A percentile compares a stretch with the other conserved stretches of the same genome.
phyloP scores from a whole-genome alignment of 2,113 vertebrate genomes.

The Rissa tridactyla region DNA sequence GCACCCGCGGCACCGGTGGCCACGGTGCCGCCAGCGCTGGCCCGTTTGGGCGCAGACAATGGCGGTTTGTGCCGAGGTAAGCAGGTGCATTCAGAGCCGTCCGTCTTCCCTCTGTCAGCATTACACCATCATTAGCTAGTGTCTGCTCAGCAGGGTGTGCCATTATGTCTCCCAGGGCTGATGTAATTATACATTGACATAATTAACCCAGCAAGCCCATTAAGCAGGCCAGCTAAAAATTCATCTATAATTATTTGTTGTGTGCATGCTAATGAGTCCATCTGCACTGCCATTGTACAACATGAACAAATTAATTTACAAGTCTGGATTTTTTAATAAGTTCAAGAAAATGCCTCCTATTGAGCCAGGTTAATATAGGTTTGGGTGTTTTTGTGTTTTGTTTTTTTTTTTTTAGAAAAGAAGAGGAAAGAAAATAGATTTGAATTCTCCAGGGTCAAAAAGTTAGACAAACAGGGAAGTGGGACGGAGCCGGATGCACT shows the following conservation, averaged over 20 bases:
- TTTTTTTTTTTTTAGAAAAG: neutral
- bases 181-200: conserved; percentile 99
- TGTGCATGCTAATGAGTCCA: conserved; percentile 99
- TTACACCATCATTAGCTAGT: conserved; percentile 91
- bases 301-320: conserved; percentile 99
- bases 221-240: conserved; percentile 97
- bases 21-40: neutral
- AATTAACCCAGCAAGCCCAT: conserved; percentile 99
- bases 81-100: conserved; percentile 86
- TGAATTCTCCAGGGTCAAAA: conserved; percentile 39
- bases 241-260: conserved; percentile 99
- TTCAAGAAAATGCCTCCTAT: conserved; percentile 78
- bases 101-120: conserved; percentile 86
- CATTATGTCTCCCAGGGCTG: conserved; percentile 96
- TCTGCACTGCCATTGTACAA: conserved; percentile 99
- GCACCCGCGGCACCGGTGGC: neutral
- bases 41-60: conserved; percentile 35
- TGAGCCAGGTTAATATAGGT: conserved; percentile 66
- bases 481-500: neutral
- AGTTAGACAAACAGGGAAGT: conserved; percentile 53
- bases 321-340: conserved; percentile 89
- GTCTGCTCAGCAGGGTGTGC: conserved; percentile 90
- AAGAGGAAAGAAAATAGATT: conserved; percentile 30
- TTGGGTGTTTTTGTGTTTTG: neutral
- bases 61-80: conserved; percentile 78